Evolutionary conservation across 2,113 vertebrate species (phyloP), one percentile per base, ranked within the genome.

Genomic region (Erythrolamprus reginae): DNA sequence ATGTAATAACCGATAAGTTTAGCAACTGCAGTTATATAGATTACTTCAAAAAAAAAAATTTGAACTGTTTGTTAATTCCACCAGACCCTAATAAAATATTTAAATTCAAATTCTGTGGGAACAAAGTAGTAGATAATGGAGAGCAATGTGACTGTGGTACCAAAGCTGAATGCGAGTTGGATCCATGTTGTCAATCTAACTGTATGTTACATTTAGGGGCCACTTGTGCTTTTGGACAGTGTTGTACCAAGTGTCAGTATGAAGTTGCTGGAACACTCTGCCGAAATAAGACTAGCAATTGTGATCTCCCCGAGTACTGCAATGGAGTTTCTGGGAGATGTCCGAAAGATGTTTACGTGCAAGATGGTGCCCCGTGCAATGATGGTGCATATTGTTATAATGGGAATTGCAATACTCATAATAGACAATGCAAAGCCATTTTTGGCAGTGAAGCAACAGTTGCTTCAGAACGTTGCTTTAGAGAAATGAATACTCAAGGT

Each of bases 241-340:
- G 93, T 82, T 94, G 94, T 56, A 38, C 53, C 82, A 48, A 87
- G 2, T 94, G 91, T 84, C 82, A 87, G 97, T 97, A 95, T 92
- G 93, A 95, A 1, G 92, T 94, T 0, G 96, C 95, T 9, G 97
- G 96, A 10, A 95, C 92, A 0, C 83, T 96, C 94, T 98, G 96
- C 84, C 96, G 97, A 42, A 61, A 94, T 91, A 90, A 88, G 0
- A 95, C 51, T 4, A 96, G 96, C 15, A 90, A 95, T 38, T 97
- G 96, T 55, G 96, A 97, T 61, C 95, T 98, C 0, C 88, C 97
- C 0, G 96, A 98, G 90, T 97, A 95, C 94, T 98, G 97, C 58
- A 96, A 95, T 24, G 95, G 96, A 51, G 94, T 96, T 2, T 97
- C 96, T 0, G 89, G 94, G 10, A 10, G 95, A 58, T 97, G 96